Base-by-base conservation (phyloP, 2,113 vertebrate genomes). In the Dryoscopus gambensis region DNA sequence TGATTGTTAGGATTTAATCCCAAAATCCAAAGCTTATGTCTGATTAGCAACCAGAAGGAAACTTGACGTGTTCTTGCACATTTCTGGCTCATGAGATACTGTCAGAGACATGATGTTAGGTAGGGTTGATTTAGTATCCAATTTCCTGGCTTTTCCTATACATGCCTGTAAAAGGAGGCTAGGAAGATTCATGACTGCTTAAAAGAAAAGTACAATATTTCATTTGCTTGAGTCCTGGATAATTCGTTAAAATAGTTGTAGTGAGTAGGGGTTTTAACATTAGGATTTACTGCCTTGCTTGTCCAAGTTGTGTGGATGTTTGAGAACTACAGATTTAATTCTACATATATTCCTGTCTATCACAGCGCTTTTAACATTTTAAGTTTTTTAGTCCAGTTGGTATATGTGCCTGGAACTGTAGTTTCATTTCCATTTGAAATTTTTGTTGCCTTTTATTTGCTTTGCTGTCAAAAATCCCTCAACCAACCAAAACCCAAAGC, bases 11-110 rank as follows among this genome's bases (percentile, higher is more conserved):
- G 77, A 87, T 95, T 95, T 92, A 89, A 78, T 95, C 86, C 64
- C 40, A 7, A 93, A 90, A 95, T 92, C 82, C 5, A 13, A 81
- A 87, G 52, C 35, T 90, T 84, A 47, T 86, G 60, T 77, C 90
- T 93, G 86, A 79, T 94, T 84, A 90, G 85, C 84, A 94, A 25
- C 42, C 94, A 96, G 78, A 90, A 90, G 89, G 90, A 81, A 89
- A 52, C 35, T 74, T 81, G 56, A 56, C 0, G 0, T 81, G 35
- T 89, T 92, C 89, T 93, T 93, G 40, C 63, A 67, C 37, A 3
- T 93, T 94, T 79, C 82, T 94, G 96, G 79, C 90, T 95, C 52
- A 4, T 49, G 57, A 81, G 56, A 71, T 74, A 37, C 73, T 91
- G 84, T 93, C 60, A 85, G 77, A 87, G 65, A 42, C 24, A n/a